These are phyloP conservation scores for Exaiptasia diaphana DNA, from an alignment of 64 coral and sea anemone species.

Conservation along the genomic window DNA sequence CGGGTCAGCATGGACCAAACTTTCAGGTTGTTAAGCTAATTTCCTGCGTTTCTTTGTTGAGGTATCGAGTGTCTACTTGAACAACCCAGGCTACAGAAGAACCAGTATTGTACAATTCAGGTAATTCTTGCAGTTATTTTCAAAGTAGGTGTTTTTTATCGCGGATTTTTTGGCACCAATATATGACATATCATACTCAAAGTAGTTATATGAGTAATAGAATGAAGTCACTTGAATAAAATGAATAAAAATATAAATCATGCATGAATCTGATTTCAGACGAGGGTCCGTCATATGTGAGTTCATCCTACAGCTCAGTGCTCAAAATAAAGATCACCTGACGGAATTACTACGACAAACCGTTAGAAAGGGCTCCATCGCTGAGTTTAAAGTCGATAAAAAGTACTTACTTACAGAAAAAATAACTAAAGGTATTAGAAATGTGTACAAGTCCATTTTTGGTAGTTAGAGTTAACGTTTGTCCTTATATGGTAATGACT, in stretches of 20 bases:
- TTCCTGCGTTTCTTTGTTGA: too few species aligned
- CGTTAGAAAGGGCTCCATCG: background rate
- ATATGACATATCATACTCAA: too few species aligned
- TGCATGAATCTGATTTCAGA: too few species aligned
- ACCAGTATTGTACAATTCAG: slow-evolving; percentile 14
- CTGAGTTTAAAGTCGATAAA: background rate
- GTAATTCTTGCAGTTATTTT: background rate
- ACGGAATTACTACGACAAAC: background rate
- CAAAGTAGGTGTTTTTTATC: too few species aligned
- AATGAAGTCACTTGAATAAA: too few species aligned
- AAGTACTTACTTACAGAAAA: background rate
- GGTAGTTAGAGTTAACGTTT: background rate
- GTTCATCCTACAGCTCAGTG: background rate
- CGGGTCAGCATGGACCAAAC: too few species aligned
- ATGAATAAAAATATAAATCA: too few species aligned
- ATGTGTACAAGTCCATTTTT: too few species aligned
- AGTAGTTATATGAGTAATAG: too few species aligned
- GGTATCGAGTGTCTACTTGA: background rate
- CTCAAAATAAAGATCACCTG: background rate
- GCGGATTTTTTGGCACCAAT: too few species aligned
- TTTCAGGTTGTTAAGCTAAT: too few species aligned
- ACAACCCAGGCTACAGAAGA: background rate
- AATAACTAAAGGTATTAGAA: background rate
- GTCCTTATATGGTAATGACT: background rate
- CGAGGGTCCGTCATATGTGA: background rate